phyloP scores from a whole-genome alignment of 2,797 vertebrate species.

The Amblyopsis hoosieri region DNA sequence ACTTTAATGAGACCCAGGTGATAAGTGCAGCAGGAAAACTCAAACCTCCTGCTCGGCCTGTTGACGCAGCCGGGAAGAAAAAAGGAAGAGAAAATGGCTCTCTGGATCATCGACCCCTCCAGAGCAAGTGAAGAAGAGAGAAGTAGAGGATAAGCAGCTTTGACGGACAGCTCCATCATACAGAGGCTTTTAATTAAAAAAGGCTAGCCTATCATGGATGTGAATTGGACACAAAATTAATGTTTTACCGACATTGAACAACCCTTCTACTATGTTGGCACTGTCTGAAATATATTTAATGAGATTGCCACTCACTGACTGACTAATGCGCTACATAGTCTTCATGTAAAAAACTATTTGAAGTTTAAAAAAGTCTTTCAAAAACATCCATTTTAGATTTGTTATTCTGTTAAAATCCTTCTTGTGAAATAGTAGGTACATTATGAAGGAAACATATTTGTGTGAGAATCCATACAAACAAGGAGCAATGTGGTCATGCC shows the following conservation, averaged over 20 bases:
- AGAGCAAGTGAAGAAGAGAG: conserved; percentile 4
- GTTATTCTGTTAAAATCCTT: neutral
- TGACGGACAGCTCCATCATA: conserved; percentile 34
- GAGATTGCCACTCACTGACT: too few relatives aligned
- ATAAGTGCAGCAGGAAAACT: conserved; percentile 54
- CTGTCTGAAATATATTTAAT: too few relatives aligned
- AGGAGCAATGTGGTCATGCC: too few relatives aligned
- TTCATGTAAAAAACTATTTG: too few relatives aligned
- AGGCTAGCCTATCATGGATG: neutral
- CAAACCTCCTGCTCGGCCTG: conserved; percentile 44
- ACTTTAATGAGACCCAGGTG: conserved; percentile 61
- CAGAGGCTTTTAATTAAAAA: conserved; percentile 15
- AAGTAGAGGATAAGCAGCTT: conserved; percentile 1
- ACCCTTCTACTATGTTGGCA: neutral
- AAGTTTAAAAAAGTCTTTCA: too few relatives aligned
- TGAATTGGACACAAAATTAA: conserved; percentile 21
- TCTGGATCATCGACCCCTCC: conserved; percentile 43
- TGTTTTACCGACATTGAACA: conserved; percentile 18
- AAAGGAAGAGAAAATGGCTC: conserved; percentile 37
- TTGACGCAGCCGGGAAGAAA: conserved; percentile 55
- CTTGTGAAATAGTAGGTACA: neutral
- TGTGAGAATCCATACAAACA: too few relatives aligned
- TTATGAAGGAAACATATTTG: neutral
- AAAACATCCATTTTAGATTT: too few relatives aligned
- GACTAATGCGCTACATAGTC: too few relatives aligned